Evolutionary conservation across 2,888 invertebrate species (phyloP), one percentile per base, ranked within the genome.

Genomic region (Darwinula stevensoni): DNA sequence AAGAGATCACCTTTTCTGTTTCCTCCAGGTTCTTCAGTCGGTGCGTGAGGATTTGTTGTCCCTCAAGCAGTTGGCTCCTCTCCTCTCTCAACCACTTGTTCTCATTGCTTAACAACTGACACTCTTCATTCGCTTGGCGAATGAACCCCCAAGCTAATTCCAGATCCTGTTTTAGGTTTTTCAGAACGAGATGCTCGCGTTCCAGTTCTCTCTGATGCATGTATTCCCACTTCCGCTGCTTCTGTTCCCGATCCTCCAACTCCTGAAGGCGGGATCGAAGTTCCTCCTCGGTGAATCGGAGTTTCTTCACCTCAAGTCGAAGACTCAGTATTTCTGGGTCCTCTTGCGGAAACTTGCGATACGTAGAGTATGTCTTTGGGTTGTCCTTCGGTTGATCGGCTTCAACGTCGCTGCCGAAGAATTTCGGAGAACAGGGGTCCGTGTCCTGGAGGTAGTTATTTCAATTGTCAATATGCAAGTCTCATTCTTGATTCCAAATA

Each of bases 1-100:
- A n/a, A n/a, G n/a, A n/a, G n/a, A n/a, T n/a, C n/a, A n/a, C n/a
- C n/a, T n/a, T n/a, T n/a, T n/a, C n/a, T n/a, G n/a, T n/a, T n/a
- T n/a, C n/a, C n/a, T n/a, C n/a, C n/a, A n/a, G n/a, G n/a, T n/a
- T n/a, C n/a, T n/a, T n/a, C n/a, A n/a, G n/a, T n/a, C n/a, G n/a
- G n/a, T n/a, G n/a, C n/a, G n/a, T n/a, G n/a, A n/a, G 41, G 30
- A 42, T 42, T 33, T 38, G 39, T 17, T 44, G 43, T 34, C 40
- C 40, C 12, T 40, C 32, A 31, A 43, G 41, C 11, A 43, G 34
- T 27, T 43, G 36, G 22, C 43, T 44, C 17, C 45, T 38, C 18
- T 43, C 42, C 26, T 41, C 42, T 35, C 43, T 44, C 4, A 46
- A 40, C 16, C 43, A 37, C 31, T 35, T 36, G 35, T 46, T 46